Conservation (phyloP, 2,888 invertebrate species). For the Drepanosiphum platanoidis region DNA sequence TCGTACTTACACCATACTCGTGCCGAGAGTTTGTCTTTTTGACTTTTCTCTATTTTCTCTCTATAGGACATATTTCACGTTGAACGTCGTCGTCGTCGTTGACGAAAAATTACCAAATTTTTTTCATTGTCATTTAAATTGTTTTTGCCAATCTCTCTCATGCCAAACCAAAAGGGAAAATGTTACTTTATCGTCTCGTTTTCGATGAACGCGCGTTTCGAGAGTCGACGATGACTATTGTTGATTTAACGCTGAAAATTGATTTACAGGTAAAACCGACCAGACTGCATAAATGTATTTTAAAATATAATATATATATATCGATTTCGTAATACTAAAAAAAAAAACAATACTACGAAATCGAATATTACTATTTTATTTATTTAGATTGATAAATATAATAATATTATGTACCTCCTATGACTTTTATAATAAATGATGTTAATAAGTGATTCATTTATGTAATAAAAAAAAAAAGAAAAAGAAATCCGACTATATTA, state of each 20-base stretch:
- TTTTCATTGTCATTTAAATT: background rate
- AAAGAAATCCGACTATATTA: too few species aligned
- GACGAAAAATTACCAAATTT: background rate
- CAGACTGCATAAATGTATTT: conserved; percentile 35
- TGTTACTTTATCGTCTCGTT: background rate
- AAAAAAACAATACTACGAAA: too few species aligned
- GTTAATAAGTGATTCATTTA: conserved; percentile 51
- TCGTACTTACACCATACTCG: too few species aligned
- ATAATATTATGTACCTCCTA: conserved; percentile 11
- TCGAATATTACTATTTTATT: conserved; percentile 37
- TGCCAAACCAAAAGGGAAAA: background rate
- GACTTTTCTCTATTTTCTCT: too few species aligned
- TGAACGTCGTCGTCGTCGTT: too few species aligned
- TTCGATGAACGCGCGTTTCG: too few species aligned
- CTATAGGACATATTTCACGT: background rate
- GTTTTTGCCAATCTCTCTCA: background rate
- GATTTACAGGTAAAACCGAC: conserved; percentile 41
- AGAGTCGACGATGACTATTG: background rate
- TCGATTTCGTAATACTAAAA: conserved; percentile 22
- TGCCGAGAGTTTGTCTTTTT: too few species aligned
- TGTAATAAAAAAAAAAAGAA: background rate
- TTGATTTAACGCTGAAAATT: conserved; percentile 25
- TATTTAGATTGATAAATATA: conserved; percentile 8
- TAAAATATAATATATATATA: too few species aligned
- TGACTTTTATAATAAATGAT: conserved; percentile 36